Percentiles rank a stretch among this genome's conserved stretches.
phyloP scores from a whole-genome alignment of 2,888 invertebrate species.

The Sycophila texana region DNA sequence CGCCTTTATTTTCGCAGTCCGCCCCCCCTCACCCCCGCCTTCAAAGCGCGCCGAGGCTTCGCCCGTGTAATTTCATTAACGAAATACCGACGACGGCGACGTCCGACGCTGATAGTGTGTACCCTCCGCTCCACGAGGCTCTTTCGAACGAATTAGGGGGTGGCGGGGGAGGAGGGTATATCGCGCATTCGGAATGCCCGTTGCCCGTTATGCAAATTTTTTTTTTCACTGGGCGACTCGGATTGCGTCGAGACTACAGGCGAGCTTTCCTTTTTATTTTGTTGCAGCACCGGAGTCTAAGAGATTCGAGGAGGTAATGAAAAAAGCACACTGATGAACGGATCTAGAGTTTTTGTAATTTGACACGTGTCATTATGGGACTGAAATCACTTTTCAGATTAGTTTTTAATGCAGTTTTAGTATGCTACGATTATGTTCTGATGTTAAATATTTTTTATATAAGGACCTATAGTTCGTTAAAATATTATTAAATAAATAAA shows the following conservation, averaged over 20 bases:
- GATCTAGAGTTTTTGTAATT: no score
- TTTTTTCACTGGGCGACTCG: constrained; percentile 6
- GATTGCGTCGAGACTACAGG: background rate
- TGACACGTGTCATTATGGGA: no score
- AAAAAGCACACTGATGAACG: no score
- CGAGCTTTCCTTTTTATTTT: background rate
- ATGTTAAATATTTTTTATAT: no score
- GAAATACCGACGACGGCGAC: constrained; percentile 53
- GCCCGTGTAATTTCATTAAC: constrained; percentile 61
- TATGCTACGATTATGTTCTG: no score
- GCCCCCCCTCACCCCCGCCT: background rate
- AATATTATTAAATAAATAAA: no score
- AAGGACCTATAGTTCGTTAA: no score
- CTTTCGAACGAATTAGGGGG: constrained; percentile 29
- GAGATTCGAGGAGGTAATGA: no score
- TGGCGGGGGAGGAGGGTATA: background rate
- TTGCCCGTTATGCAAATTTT: constrained; percentile 31
- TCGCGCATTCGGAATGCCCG: constrained; percentile 19
- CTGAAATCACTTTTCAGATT: no score
- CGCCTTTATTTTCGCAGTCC: constrained; percentile 40
- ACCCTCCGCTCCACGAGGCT: background rate
- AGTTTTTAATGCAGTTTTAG: no score
- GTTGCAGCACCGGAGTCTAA: background rate
- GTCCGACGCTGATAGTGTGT: constrained; percentile 19
- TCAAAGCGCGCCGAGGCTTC: no score